These are phyloP conservation scores for Cephonodes hylas DNA, from an alignment of 2,888 invertebrate species.

Conservation along the genomic window DNA sequence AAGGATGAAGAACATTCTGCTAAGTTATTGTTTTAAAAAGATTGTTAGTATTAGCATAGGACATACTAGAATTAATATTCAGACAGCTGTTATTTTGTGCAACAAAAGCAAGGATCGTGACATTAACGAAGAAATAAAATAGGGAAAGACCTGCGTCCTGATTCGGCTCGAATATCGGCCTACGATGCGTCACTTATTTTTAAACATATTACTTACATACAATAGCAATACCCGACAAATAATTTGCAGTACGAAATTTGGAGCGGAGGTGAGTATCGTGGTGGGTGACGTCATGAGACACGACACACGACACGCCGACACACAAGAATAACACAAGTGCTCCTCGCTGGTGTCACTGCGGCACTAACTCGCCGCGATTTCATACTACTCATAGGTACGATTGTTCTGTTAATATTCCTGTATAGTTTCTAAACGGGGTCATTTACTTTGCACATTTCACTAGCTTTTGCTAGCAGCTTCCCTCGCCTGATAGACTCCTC, in stretches of 20 bases:
- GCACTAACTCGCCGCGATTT: slow-evolving; percentile 33
- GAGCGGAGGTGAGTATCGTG: slow-evolving; percentile 22
- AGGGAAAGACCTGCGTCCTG: neutral
- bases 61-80: too few relatives aligned
- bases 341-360: slow-evolving; percentile 43
- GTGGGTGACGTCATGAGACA: slow-evolving; percentile 44
- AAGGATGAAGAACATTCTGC: too few relatives aligned
- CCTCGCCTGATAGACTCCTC: neutral
- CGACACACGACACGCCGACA: slow-evolving; percentile 29
- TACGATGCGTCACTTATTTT: neutral
- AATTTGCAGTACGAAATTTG: slow-evolving; percentile 35
- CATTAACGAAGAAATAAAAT: neutral
- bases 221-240: slow-evolving; percentile 36
- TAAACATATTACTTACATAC: slow-evolving; percentile 35
- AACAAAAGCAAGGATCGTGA: neutral
- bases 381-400: neutral
- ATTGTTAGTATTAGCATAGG: too few relatives aligned
- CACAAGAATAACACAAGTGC: slow-evolving; percentile 48
- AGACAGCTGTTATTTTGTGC: too few relatives aligned
- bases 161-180: neutral
- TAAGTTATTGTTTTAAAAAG: too few relatives aligned
- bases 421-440: neutral
- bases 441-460: neutral
- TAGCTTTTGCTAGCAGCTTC: neutral
- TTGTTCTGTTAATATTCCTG: neutral